Conservation (phyloP, 2,888 invertebrate species). For the Amiota mariae region DNA sequence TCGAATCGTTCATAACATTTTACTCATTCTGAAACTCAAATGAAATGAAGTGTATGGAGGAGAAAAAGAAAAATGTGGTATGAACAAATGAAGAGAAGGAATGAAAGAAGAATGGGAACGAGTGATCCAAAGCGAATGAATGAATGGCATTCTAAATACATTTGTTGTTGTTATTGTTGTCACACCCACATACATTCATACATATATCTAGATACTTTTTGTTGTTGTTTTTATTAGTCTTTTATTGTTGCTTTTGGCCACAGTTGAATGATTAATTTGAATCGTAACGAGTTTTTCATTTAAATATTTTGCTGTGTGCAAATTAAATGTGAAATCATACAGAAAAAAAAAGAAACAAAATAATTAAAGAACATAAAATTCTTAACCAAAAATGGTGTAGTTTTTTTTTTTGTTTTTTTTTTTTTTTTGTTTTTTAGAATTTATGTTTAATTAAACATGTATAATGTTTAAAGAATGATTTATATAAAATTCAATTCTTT, state of each 20-base stretch:
- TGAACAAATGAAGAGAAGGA: no score
- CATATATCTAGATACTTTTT: constrained; percentile 42
- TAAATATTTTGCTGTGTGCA: constrained; percentile 45
- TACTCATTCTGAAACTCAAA: no score
- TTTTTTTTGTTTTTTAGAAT: background rate
- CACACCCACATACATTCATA: constrained; percentile 46
- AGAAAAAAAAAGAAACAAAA: constrained; percentile 48
- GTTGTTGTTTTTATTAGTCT: constrained; percentile 30
- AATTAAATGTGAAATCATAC: constrained; percentile 44
- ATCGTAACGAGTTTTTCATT: constrained; percentile 32
- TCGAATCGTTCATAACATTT: constrained; percentile 29
- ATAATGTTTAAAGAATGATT: background rate
- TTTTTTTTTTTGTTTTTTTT: background rate
- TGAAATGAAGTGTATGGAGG: no score
- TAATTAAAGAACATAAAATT: constrained; percentile 50
- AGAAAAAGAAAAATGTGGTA: no score
- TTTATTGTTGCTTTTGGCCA: background rate
- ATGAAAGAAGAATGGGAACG: no score
- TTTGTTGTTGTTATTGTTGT: constrained; percentile 29
- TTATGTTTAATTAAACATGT: background rate
- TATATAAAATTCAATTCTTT: no score
- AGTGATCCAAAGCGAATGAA: no score
- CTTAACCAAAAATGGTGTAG: constrained; percentile 42
- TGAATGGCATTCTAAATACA: background rate
- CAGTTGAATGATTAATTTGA: constrained; percentile 19